Evolutionary conservation across 1,140 invertebrate species (phyloP), one percentile per base, ranked within the genome.

Genomic region (Gonatopus flavifemur): DNA sequence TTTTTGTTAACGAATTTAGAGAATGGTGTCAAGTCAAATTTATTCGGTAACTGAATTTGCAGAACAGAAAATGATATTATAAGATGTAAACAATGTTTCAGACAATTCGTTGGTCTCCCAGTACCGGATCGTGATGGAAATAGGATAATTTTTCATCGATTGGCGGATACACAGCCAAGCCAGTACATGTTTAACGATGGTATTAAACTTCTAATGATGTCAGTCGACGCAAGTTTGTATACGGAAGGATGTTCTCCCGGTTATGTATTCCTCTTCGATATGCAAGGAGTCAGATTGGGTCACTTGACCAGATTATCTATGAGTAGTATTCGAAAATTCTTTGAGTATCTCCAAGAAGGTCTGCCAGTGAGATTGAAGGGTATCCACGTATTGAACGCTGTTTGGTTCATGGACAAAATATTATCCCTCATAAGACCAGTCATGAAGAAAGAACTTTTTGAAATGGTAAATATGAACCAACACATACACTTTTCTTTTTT

Each of bases 151-250:
- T 84, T 81, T 66, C 82, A 86, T 60, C 81, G 85, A 4, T 65
- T 90, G 9, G 75, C 69, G 31, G 82, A 86, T 46, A 75, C 77
- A 15, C 81, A 85, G 32, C 70, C 85, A 4, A 81, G 82, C 22
- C 80, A 83, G 57, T 89, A 86, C 59, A 78, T 83, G 59, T 86
- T 88, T 59, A 80, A 82, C 30, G 84, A 88, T 49, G 78, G 80
- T 1, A 78, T 88, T 12, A 88, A 87, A 70, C 77, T 86, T 1
- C 83, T 88, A 65, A 82, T 84, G 54, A 88, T 88, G 84, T 69
- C 86, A 7, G 80, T 86, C 9, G 87, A 89, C 61, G 80, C 82
- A 2, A 80, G 84, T 42, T 79, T 88, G 28, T 80, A 74, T 49
- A 69, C 71, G 30, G 62, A 80, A 0, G 83, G 83, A 8, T 81